Base-by-base conservation (phyloP, 2,797 vertebrate species). In the Crocodylus rhombifer region DNA sequence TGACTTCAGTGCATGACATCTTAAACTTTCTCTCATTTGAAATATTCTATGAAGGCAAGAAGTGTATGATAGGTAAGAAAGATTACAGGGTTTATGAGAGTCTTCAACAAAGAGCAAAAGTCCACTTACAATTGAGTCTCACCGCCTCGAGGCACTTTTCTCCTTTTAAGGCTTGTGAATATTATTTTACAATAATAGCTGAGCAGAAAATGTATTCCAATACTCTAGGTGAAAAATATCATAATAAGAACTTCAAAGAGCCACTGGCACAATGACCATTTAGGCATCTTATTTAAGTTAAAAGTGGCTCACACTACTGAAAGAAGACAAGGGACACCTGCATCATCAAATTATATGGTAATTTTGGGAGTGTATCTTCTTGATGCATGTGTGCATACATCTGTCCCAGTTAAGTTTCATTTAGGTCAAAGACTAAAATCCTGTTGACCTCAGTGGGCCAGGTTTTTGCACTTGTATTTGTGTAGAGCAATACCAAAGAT, bases 121-220 rank as follows among this genome's bases (percentile, higher is more conserved):
- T 58, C 4, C 88, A 86, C 77, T 87, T 89, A 90, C 26, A 23
- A 7, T 89, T 95, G 88, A 84, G 73, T 23, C n/a, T 78, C 51
- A 57, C 58, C 83, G 69, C 36, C 62, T 65, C 84, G 73, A 61
- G 63, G 11, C 83, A 55, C 16, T 58, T 51, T 30, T 17, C 60
- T 90, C n/a, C 60, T 95, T 90, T 93, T 82, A 94, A 4, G 76
- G 62, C 42, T 1, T 7, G 0, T 87, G 88, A 90, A 90, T 57
- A 88, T 94, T 95, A 96, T 93, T 97, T 95, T 95, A 93, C 96
- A 93, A 77, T 94, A 93, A 95, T 94, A 82, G 76, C 76, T 60
- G 64, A 93, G 58, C 73, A 78, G 80, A 84, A 90, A 89, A 89
- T 69, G 58, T 87, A 30, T 8, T 80, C 76, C 11, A 64, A 92